These are phyloP conservation scores for Drosophila tristis DNA, from an alignment of 1,140 invertebrate genomes.

Conservation along the genomic window DNA sequence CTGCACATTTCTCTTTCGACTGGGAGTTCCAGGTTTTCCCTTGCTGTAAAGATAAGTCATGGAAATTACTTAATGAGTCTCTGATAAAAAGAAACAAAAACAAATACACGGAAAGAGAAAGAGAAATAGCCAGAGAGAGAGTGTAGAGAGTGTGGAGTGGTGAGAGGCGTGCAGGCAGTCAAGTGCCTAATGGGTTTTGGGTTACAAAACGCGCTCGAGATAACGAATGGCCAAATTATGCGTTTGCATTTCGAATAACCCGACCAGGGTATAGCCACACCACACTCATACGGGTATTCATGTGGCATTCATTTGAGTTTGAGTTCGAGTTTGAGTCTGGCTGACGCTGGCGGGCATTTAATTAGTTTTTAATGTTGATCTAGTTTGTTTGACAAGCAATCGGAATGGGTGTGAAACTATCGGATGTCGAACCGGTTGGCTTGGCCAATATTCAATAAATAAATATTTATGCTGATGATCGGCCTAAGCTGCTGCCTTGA, in stretches of 20 bases:
- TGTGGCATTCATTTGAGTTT: slow-evolving; percentile 36
- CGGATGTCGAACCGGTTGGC: slow-evolving; percentile 35
- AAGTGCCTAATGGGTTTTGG: slow-evolving; percentile 80
- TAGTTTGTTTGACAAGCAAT: slow-evolving; percentile 81
- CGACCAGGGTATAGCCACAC: slow-evolving; percentile 31
- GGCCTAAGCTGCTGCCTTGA: slow-evolving; percentile 32
- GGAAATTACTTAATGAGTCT: slow-evolving; percentile 78
- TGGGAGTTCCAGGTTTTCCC: not conserved
- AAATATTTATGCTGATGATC: slow-evolving; percentile 49
- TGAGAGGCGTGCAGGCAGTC: slow-evolving; percentile 41
- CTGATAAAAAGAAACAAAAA: slow-evolving; percentile 48
- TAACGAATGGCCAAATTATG: slow-evolving; percentile 77
- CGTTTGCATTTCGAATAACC: slow-evolving; percentile 61
- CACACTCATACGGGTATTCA: slow-evolving; percentile 20
- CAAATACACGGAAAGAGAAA: slow-evolving; percentile 20
- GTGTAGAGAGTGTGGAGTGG: slow-evolving; percentile 9
- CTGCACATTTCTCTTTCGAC: slow-evolving; percentile 23
- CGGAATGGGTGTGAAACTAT: slow-evolving; percentile 57
- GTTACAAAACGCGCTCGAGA: slow-evolving; percentile 76
- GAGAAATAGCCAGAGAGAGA: slow-evolving; percentile 10
- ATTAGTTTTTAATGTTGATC: slow-evolving; percentile 80
- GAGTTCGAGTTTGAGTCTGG: slow-evolving; percentile 25
- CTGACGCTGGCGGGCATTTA: slow-evolving; percentile 59
- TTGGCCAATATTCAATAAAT: slow-evolving; percentile 47
- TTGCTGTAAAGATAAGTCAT: slow-evolving; percentile 58